Percentiles rank a stretch among this genome's conserved stretches.
Conservation (phyloP, 2,113 vertebrate genomes). For the Muntiacus reevesi region DNA sequence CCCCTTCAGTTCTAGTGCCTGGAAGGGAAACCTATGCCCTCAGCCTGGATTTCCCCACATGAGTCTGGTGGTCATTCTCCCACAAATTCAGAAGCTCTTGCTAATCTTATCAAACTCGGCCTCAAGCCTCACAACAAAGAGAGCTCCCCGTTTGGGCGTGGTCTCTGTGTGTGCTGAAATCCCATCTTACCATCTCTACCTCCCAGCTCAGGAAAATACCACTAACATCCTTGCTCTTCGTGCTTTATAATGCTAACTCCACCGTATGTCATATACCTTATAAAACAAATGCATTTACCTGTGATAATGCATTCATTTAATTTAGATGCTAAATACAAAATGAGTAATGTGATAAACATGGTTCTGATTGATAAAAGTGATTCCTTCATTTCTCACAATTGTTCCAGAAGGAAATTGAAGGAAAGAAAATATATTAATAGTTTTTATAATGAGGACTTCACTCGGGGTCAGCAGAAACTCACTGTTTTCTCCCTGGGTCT, state of each 20-base stretch:
- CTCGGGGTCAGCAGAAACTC: slow-evolving; percentile 6
- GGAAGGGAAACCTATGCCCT: not conserved
- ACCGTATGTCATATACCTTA: not conserved
- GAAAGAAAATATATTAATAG: slow-evolving; percentile 43
- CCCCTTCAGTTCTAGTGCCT: not conserved
- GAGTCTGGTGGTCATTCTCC: not conserved
- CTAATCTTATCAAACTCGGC: not conserved
- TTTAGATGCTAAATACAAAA: slow-evolving; percentile 51
- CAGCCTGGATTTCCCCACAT: not conserved
- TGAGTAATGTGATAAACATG: slow-evolving; percentile 37
- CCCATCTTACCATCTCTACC: not conserved
- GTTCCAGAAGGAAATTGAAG: not conserved
- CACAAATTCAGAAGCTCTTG: not conserved
- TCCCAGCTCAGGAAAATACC: not conserved
- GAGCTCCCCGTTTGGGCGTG: not conserved
- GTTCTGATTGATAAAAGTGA: slow-evolving; percentile 52
- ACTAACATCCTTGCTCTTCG: not conserved
- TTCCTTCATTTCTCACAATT: slow-evolving; percentile 41
- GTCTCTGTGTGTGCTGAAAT: not conserved
- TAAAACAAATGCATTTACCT: slow-evolving; percentile 56
- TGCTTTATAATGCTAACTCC: slow-evolving; percentile 1
- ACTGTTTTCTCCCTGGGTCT: slow-evolving; percentile 1
- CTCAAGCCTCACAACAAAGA: not conserved
- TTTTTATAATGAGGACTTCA: slow-evolving; percentile 31
- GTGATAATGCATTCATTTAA: slow-evolving; percentile 5